Conservation (phyloP, 2,113 vertebrate species). For the Pycnonotus jocosus region DNA sequence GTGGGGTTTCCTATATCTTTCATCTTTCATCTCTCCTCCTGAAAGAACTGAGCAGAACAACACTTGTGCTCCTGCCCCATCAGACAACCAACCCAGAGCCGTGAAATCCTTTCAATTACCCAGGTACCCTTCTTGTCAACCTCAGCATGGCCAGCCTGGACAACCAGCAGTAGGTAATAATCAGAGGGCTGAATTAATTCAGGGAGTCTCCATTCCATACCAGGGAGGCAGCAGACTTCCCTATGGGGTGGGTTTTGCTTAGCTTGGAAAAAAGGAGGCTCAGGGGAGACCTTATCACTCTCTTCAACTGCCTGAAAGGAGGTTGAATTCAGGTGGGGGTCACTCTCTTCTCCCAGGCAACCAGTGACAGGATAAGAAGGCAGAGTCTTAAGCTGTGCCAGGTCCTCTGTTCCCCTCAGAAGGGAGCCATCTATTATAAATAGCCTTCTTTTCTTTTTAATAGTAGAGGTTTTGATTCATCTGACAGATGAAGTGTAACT, state of each 20-base stretch:
- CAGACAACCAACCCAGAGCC: background rate
- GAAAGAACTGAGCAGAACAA: background rate
- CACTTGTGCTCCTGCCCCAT: background rate
- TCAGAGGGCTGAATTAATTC: background rate
- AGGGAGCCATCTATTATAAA: background rate
- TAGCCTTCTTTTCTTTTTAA: background rate
- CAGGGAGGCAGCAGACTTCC: background rate
- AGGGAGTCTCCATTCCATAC: background rate
- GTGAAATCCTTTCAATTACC: background rate
- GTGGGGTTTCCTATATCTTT: background rate
- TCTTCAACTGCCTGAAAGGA: too few species aligned
- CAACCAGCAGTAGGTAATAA: background rate
- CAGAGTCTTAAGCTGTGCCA: background rate
- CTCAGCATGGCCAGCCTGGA: background rate
- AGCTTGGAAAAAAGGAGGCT: too few species aligned
- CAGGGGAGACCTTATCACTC: too few species aligned
- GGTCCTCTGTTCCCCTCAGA: background rate
- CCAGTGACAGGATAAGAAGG: background rate
- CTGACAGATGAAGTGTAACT: background rate
- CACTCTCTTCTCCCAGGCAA: too few species aligned
- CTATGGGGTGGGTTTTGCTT: background rate
- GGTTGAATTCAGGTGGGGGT: too few species aligned
- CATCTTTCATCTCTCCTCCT: background rate
- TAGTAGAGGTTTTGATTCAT: background rate
- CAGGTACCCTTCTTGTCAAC: background rate